A percentile compares a stretch with the other conserved stretches of the same genome.
Evolutionary conservation across 1,140 invertebrate species (phyloP).

Genomic region (Neodiprion virginianus): DNA sequence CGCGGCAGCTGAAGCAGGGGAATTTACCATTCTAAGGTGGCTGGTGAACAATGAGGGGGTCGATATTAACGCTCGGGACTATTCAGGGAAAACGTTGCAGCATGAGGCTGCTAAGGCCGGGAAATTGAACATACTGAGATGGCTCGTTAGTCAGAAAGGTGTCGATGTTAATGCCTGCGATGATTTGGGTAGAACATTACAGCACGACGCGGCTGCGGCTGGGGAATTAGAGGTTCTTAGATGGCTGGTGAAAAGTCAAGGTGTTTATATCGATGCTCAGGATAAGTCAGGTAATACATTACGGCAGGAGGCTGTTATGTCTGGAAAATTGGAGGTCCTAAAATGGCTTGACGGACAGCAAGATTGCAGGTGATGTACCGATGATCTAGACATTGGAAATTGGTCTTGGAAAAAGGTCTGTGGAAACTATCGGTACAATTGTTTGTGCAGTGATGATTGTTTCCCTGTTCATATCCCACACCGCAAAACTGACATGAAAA

Average conservation of each 20-base stretch:
- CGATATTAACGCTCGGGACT: neutral
- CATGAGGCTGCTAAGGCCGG: neutral
- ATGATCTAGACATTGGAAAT: no score
- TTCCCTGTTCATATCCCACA: no score
- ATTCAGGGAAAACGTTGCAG: neutral
- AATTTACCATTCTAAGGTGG: neutral
- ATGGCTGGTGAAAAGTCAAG: neutral
- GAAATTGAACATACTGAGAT: neutral
- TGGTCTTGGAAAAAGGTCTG: no score
- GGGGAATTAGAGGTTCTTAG: neutral
- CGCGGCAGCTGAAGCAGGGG: no score
- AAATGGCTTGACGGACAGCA: neutral
- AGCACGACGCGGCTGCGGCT: neutral
- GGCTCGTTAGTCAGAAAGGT: neutral
- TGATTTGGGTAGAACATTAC: neutral
- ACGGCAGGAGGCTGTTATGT: no score
- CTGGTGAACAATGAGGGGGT: neutral
- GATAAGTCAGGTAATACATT: no score
- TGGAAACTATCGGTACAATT: no score
- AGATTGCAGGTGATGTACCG: neutral
- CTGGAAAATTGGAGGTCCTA: conserved; percentile 4
- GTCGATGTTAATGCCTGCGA: neutral
- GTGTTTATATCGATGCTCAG: neutral
- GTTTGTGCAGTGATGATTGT: no score
- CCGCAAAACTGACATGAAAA: no score